Percentiles rank a stretch among this genome's conserved stretches.
These are phyloP conservation scores for Eupithecia centaureata DNA, from an alignment of 2,888 invertebrate genomes.

Conservation along the genomic window DNA sequence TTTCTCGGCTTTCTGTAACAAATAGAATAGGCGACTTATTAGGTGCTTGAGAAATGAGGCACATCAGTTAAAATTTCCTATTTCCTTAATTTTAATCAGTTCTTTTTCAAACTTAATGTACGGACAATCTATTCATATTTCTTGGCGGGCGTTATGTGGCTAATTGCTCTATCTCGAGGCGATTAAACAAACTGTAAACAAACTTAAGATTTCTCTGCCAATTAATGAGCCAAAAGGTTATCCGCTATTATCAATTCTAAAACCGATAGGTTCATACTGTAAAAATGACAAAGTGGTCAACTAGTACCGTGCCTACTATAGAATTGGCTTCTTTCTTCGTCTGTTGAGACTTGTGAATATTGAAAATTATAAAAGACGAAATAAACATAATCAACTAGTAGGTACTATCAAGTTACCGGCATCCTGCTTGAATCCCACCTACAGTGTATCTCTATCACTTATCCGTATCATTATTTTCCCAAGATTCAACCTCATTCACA, in stretches of 20 bases:
- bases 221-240: not conserved
- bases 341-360: not conserved
- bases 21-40: conserved; percentile 37
- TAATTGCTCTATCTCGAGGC: not conserved
- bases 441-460: conserved; percentile 22
- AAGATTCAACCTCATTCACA: conserved; percentile 28
- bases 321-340: not conserved
- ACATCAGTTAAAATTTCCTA: not conserved
- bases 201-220: not conserved
- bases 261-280: not conserved
- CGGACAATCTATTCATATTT: not conserved
- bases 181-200: not conserved
- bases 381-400: conserved; percentile 4
- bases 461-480: conserved; percentile 31
- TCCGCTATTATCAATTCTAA: too few relatives aligned
- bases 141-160: not conserved
- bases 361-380: not conserved
- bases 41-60: conserved; percentile 7
- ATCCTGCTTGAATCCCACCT: conserved; percentile 26
- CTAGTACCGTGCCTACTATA: not conserved
- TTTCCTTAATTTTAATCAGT: not conserved
- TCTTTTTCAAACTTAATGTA: not conserved
- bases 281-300: not conserved
- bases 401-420: conserved; percentile 8
- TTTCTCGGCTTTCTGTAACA: conserved; percentile 65